These are phyloP conservation scores for Eonycteris spelaea DNA, from an alignment of 2,113 vertebrate genomes.

Conservation along the genomic window DNA sequence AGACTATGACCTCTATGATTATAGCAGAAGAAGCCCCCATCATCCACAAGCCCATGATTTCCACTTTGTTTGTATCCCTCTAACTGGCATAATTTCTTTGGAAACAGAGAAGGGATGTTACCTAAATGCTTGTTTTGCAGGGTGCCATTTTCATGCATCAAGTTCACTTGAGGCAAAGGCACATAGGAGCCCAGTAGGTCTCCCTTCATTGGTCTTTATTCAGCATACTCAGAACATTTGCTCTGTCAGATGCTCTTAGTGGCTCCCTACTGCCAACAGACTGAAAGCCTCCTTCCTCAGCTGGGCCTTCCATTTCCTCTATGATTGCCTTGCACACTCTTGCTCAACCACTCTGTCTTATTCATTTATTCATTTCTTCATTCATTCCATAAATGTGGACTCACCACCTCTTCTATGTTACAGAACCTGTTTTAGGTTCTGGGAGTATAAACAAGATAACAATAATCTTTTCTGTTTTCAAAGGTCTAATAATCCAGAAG, in stretches of 20 bases:
- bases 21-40: slow-evolving; percentile 40
- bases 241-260: background rate
- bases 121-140: slow-evolving; percentile 26
- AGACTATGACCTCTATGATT: slow-evolving; percentile 41
- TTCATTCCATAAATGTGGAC: background rate
- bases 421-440: background rate
- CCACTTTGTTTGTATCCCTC: slow-evolving; percentile 52
- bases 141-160: background rate
- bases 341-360: background rate
- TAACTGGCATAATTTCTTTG: slow-evolving; percentile 49
- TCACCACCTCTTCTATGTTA: background rate
- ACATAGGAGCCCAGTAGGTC: background rate
- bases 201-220: background rate
- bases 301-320: background rate
- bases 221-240: background rate
- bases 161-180: background rate
- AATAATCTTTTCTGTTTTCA: background rate
- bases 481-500: background rate
- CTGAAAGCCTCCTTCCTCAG: background rate
- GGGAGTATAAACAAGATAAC: background rate
- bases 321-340: background rate
- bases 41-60: slow-evolving; percentile 6
- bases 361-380: background rate
- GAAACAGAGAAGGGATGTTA: slow-evolving; percentile 17
- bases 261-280: background rate